Evolutionary conservation across 2,888 invertebrate genomes (phyloP), one percentile per base, ranked within the genome.

Genomic region (Ennomos quercinarius): DNA sequence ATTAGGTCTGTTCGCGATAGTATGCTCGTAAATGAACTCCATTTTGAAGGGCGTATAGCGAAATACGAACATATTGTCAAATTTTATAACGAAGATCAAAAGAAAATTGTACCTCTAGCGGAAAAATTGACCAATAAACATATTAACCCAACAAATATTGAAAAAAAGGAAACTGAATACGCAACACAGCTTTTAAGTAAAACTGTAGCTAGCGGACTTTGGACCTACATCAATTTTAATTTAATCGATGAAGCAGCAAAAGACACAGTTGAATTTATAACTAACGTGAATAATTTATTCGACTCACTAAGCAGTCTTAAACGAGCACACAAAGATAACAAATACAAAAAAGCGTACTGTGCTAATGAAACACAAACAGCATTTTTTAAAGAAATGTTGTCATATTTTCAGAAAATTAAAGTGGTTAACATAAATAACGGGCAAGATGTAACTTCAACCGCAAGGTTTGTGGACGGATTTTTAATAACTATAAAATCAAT

Each of bases 131-230:
- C 67, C 5, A 37, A 44, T 1, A 43, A 58, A n/a, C 69, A 74
- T 39, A 57, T 73, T 4, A 55, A 38, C 13, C 63, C 59, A 10
- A 59, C 43, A 8, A 51, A 57, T 10, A 13, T 10, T 6, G 48
- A 55, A 42, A 63, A 44, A 45, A 63, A 64, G 35, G 56, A 56
- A 40, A 47, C 63, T 8, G 41, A 56, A 41, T 9, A 56, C 9
- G 65, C 63, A 9, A 35, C 46, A 11, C 61, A 71, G 27, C 49
- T 68, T 8, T 62, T 74, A n/a, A 73, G 70, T 34, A 60, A 46
- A 10, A 53, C 57, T 17, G 73, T 73, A 0, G 74, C 73, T 0
- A 57, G 64, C 4, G 74, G 73, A 8, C 47, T 74, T 2, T 50
- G 56, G 8, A 57, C 63, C 0, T 71, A 63, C 39, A 47, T 67